Evolutionary conservation across 2,797 vertebrate genomes (phyloP).

Genomic region (Xiphorhynchus erythropygius): DNA sequence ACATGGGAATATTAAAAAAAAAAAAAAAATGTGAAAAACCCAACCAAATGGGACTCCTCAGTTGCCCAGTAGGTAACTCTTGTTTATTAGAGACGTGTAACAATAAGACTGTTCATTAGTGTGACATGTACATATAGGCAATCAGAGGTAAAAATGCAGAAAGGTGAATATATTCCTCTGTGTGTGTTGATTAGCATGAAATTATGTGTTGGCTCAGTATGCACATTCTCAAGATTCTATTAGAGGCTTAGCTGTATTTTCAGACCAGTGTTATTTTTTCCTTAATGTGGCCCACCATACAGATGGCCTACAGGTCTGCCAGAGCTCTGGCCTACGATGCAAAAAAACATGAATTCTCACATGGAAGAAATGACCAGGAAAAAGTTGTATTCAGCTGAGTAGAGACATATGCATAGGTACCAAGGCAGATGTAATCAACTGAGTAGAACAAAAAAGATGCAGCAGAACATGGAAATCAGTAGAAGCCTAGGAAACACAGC

Average conservation of each 20-base stretch:
- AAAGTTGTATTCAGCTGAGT: neutral
- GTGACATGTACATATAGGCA: neutral
- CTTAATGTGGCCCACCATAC: neutral
- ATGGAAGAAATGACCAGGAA: neutral
- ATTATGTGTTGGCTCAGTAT: neutral
- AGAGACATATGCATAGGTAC: neutral
- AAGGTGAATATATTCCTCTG: neutral
- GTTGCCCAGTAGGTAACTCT: neutral
- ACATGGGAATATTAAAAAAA: neutral
- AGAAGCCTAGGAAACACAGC: neutral
- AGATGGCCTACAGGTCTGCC: neutral
- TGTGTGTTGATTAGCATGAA: neutral
- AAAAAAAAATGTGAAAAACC: neutral
- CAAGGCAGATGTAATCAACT: neutral
- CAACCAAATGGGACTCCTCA: neutral
- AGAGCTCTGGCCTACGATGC: neutral
- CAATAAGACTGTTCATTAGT: neutral
- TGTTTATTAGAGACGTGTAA: neutral
- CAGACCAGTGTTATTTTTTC: neutral
- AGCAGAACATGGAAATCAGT: neutral
- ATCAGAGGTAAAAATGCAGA: neutral
- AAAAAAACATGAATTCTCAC: neutral
- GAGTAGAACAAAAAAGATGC: neutral
- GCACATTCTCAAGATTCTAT: neutral
- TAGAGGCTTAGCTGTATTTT: neutral